Conservation (phyloP, 2,113 vertebrate species). For the Nanorana parkeri region DNA sequence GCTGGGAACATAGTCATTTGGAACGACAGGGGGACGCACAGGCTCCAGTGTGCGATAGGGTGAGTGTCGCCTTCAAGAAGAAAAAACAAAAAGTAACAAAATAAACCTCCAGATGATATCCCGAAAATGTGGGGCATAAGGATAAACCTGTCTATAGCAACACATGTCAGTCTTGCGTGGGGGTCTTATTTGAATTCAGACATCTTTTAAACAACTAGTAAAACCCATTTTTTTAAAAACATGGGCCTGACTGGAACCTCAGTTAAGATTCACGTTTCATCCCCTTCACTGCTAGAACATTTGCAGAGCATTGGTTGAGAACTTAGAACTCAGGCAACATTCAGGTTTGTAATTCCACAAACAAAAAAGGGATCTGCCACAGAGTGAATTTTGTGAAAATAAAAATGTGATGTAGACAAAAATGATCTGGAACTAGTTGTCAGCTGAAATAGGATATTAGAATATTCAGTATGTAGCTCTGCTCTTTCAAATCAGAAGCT, state of each 20-base stretch:
- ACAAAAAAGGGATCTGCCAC: conserved; percentile 48
- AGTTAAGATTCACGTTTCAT: conserved; percentile 27
- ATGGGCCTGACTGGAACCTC: neutral
- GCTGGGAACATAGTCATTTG: conserved; percentile 98
- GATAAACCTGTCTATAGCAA: conserved; percentile 17
- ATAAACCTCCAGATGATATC: conserved; percentile 50
- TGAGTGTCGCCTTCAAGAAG: conserved; percentile 92
- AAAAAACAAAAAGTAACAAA: conserved; percentile 63
- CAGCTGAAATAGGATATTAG: conserved; percentile 2
- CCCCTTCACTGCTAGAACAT: conserved; percentile 56
- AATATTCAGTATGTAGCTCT: neutral
- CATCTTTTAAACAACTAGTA: neutral
- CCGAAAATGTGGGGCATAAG: conserved; percentile 38
- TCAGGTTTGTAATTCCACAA: neutral
- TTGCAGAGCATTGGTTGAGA: conserved; percentile 53
- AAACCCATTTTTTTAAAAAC: neutral
- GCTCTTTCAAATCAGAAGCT: no score
- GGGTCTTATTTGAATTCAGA: conserved; percentile 1
- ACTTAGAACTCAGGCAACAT: conserved; percentile 26
- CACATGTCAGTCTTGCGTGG: neutral
- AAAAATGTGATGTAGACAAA: conserved; percentile 9
- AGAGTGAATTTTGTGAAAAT: neutral
- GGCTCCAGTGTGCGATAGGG: conserved; percentile 98
- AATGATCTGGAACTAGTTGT: conserved; percentile 20
- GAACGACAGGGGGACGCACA: conserved; percentile 97